Conservation (phyloP, 2,113 vertebrate species). For the Suricata suricatta region DNA sequence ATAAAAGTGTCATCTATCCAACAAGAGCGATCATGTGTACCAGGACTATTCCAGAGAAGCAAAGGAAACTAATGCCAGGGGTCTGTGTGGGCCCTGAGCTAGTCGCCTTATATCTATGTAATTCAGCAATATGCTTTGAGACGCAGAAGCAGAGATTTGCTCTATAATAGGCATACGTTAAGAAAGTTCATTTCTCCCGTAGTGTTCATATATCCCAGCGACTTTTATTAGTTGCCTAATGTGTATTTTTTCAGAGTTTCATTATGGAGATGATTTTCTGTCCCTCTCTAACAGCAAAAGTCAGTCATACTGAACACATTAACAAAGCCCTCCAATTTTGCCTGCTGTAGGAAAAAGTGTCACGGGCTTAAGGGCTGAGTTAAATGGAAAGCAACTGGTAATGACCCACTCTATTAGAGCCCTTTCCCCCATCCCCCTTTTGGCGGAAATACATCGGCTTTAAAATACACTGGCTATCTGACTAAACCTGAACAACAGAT, state of each 20-base stretch:
- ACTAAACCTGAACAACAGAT: conserved; percentile 41
- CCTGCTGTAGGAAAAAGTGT: background rate
- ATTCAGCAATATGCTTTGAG: background rate
- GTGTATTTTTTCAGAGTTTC: background rate
- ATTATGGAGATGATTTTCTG: background rate
- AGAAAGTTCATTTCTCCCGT: background rate
- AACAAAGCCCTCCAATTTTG: background rate
- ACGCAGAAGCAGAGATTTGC: background rate
- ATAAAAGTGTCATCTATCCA: background rate
- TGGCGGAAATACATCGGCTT: background rate
- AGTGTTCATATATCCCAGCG: background rate
- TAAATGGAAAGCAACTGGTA: background rate
- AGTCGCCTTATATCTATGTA: background rate
- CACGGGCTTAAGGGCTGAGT: background rate
- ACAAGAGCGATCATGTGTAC: background rate
- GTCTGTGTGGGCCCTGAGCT: background rate
- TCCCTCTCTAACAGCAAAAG: background rate
- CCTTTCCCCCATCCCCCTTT: background rate
- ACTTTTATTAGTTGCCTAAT: background rate
- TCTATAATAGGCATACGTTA: background rate
- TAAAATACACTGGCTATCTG: background rate
- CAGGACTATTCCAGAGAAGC: background rate
- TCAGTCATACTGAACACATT: background rate
- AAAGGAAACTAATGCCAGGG: background rate
- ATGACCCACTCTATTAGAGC: background rate